These are phyloP conservation scores for Mesocentrotus franciscanus DNA, from an alignment of 53 echinoderm and acorn worm genomes.

Conservation along the genomic window DNA sequence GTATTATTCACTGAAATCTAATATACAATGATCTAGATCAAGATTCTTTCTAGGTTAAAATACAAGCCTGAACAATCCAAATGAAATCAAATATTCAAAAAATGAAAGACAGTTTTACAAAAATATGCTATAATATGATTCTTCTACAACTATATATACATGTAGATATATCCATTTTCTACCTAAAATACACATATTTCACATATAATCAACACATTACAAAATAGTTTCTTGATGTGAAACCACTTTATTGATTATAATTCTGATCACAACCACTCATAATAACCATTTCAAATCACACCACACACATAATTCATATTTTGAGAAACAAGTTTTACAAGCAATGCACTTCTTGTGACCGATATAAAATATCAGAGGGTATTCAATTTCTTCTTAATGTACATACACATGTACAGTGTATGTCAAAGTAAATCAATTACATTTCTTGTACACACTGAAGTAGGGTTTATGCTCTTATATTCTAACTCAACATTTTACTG, in stretches of 20 bases:
- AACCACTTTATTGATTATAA: not conserved
- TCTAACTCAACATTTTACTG: too few species aligned
- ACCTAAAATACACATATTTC: not conserved
- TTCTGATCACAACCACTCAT: not conserved
- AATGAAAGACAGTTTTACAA: constrained; percentile 26
- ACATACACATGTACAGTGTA: not conserved
- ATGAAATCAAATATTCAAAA: not conserved
- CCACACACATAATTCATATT: not conserved
- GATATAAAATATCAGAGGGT: not conserved
- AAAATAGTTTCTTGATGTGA: not conserved
- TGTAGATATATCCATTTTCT: not conserved
- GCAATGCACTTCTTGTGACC: not conserved
- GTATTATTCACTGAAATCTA: not conserved
- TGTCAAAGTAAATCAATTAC: not conserved
- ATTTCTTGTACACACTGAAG: not conserved
- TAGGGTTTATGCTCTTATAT: not conserved
- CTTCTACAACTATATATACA: constrained; percentile 24
- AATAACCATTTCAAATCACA: not conserved
- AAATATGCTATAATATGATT: not conserved
- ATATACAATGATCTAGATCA: not conserved
- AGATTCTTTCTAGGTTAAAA: not conserved
- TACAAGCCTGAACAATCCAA: not conserved
- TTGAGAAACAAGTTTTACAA: not conserved
- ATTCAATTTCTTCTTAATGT: not conserved
- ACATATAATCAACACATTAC: not conserved